A percentile compares a stretch with the other conserved stretches of the same genome.
Conservation (phyloP, 2,888 invertebrate species). For the Scaptomyza caliginosa region DNA sequence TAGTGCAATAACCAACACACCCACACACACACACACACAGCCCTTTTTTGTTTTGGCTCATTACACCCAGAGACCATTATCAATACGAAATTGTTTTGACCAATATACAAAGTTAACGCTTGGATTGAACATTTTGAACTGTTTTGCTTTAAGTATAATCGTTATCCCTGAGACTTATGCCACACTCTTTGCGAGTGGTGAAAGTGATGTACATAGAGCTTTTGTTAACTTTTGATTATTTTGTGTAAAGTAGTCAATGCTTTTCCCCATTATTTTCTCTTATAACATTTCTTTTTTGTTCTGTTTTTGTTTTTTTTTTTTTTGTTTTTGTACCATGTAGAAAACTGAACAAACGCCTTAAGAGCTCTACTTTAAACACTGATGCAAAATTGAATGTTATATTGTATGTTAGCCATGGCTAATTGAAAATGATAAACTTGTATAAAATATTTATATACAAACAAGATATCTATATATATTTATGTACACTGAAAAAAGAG, state of each 20-base stretch:
- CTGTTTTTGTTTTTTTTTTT: too few species aligned
- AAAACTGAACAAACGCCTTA: conserved; percentile 51
- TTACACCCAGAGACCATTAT: too few species aligned
- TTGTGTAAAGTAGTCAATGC: conserved; percentile 29
- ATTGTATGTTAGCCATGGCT: conserved; percentile 23
- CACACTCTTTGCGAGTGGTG: background rate
- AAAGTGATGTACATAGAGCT: background rate
- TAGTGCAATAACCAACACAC: conserved; percentile 18
- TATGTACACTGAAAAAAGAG: conserved; percentile 41
- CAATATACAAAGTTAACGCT: too few species aligned
- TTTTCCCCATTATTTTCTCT: conserved; percentile 33
- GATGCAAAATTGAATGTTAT: conserved; percentile 29
- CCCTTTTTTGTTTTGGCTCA: too few species aligned
- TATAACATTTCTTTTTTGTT: background rate
- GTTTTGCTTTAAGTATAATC: too few species aligned
- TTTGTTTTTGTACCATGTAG: too few species aligned
- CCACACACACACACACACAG: too few species aligned
- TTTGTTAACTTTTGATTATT: conserved; percentile 5
- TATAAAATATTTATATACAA: conserved; percentile 49
- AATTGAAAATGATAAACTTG: conserved; percentile 27
- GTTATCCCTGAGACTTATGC: background rate
- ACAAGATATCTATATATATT: conserved; percentile 13
- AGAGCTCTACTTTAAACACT: conserved; percentile 43
- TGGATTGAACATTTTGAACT: too few species aligned
- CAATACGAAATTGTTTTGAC: too few species aligned